Evolutionary conservation across 2,113 vertebrate species (phyloP).

Genomic region (cattle (Bos taurus)): ARS-UCD2.0 NC_037330.1:77577001-77577500

Average conservation of each 20-base stretch:
- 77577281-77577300: not conserved
- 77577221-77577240: not conserved
- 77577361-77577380: conserved; percentile 18
- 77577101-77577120: not conserved
- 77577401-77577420: not conserved
- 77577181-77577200: not conserved
- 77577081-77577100: not conserved
- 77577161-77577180: not conserved
- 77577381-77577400: conserved; percentile 57
- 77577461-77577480: not conserved
- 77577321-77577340: not conserved
- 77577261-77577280: not conserved
- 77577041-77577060: not conserved
- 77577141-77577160: not conserved
- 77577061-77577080: not conserved
- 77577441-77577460: not conserved
- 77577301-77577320: not conserved
- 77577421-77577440: conserved; percentile 9
- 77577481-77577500: not conserved
- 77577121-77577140: not conserved
- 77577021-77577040: conserved; percentile 13
- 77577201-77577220: not conserved
- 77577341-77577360: conserved; percentile 45
- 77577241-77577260: not conserved
- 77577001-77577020: not conserved